phyloP scores from a whole-genome alignment of 2,113 vertebrate genomes.

The Myrmecobius fasciatus region DNA sequence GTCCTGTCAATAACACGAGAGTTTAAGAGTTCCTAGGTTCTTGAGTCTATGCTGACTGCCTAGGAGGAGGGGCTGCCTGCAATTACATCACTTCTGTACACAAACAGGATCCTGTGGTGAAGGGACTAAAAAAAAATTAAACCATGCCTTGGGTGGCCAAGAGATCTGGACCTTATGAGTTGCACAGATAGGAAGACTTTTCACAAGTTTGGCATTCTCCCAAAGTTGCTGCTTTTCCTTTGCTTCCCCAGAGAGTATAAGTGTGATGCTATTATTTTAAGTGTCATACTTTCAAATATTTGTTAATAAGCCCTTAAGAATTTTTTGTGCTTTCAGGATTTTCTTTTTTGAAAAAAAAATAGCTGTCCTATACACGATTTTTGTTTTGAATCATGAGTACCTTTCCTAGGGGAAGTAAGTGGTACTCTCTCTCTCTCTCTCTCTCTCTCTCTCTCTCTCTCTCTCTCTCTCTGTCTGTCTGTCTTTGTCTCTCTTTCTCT shows the following conservation, averaged over 20 bases:
- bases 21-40: neutral
- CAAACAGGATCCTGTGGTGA: neutral
- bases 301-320: neutral
- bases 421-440: no score
- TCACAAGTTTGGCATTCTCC: neutral
- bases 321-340: neutral
- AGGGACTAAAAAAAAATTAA: neutral
- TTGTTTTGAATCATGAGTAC: neutral
- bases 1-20: neutral
- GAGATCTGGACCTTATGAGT: neutral
- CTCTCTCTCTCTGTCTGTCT: no score
- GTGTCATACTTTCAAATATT: neutral
- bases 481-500: no score
- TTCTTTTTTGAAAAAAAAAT: neutral
- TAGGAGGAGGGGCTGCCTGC: neutral
- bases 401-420: constrained; percentile 35
- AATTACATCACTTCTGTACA: neutral
- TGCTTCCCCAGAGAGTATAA: neutral
- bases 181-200: no score
- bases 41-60: neutral
- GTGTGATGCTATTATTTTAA: neutral
- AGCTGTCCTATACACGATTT: neutral
- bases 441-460: no score
- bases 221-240: neutral
- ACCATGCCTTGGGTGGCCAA: neutral